Evolutionary conservation across 2,888 invertebrate genomes (phyloP).

Genomic region (Leptopilina drosophilae): DNA sequence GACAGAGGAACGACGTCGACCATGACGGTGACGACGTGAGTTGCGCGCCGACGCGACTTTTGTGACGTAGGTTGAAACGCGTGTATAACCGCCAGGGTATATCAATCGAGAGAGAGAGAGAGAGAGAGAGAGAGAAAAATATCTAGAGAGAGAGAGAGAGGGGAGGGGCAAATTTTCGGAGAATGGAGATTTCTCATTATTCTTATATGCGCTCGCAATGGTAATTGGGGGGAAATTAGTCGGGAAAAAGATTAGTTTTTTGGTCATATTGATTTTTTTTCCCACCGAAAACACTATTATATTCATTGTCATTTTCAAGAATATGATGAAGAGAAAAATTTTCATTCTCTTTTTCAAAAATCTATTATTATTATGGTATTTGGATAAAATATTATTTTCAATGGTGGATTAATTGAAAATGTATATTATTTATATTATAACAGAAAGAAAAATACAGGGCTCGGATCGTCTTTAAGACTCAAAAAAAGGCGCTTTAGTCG

Average conservation of each 20-base stretch:
- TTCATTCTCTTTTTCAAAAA: too few relatives aligned
- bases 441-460: too few relatives aligned
- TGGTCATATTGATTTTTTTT: constrained; percentile 2
- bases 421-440: too few relatives aligned
- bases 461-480: too few relatives aligned
- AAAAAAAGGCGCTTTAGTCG: too few relatives aligned
- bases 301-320: neutral
- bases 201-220: constrained; percentile 1
- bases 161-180: neutral
- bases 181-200: constrained; percentile 29
- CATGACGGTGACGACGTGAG: constrained; percentile 33
- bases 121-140: too few relatives aligned
- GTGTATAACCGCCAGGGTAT: constrained; percentile 2
- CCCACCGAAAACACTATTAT: neutral
- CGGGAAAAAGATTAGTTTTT: neutral
- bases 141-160: neutral
- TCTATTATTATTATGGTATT: too few relatives aligned
- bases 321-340: neutral
- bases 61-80: constrained; percentile 48
- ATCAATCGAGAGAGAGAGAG: constrained; percentile 19
- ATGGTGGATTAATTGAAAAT: too few relatives aligned
- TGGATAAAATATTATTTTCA: too few relatives aligned
- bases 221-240: constrained; percentile 17
- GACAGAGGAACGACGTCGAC: constrained; percentile 42
- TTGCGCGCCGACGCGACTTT: constrained; percentile 47